phyloP scores from a whole-genome alignment of 2,113 vertebrate genomes.

The Hemiscyllium ocellatum region DNA sequence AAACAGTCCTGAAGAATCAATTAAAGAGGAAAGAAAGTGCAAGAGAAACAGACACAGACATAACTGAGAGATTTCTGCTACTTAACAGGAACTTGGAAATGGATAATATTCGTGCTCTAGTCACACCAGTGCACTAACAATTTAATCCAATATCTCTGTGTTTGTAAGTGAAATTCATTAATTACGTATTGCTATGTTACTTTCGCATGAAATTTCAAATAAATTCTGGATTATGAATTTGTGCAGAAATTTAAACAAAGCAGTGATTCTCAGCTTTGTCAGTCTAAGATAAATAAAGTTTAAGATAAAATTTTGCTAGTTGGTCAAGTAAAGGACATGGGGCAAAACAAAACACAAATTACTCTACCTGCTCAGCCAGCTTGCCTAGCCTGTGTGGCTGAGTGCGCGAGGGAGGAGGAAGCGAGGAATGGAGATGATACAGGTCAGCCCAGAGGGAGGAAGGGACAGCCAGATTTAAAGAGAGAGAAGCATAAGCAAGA shows the following conservation, averaged over 20 bases:
- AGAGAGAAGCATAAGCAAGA: slow-evolving; percentile 41
- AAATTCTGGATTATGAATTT: neutral
- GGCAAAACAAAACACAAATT: slow-evolving; percentile 38
- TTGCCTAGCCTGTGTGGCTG: slow-evolving; percentile 98
- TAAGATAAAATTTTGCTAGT: neutral
- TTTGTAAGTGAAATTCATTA: neutral
- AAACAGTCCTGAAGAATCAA: neutral
- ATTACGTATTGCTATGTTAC: neutral
- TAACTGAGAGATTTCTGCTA: neutral
- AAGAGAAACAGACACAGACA: neutral
- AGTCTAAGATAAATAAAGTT: slow-evolving; percentile 13
- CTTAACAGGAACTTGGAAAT: neutral
- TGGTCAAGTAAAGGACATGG: neutral
- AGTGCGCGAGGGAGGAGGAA: slow-evolving; percentile 56
- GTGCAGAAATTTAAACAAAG: neutral
- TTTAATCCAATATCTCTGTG: neutral
- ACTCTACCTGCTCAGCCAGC: slow-evolving; percentile 92
- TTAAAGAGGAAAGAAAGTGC: neutral
- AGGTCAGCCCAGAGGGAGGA: slow-evolving; percentile 63
- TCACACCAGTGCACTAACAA: neutral
- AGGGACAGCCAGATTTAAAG: slow-evolving; percentile 51
- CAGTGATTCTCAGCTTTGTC: neutral
- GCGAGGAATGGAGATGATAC: slow-evolving; percentile 62
- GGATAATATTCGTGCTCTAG: neutral
- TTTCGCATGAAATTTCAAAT: neutral